These are phyloP conservation scores for Oligia fasciuncula DNA, from an alignment of 2,888 invertebrate species.

Conservation along the genomic window DNA sequence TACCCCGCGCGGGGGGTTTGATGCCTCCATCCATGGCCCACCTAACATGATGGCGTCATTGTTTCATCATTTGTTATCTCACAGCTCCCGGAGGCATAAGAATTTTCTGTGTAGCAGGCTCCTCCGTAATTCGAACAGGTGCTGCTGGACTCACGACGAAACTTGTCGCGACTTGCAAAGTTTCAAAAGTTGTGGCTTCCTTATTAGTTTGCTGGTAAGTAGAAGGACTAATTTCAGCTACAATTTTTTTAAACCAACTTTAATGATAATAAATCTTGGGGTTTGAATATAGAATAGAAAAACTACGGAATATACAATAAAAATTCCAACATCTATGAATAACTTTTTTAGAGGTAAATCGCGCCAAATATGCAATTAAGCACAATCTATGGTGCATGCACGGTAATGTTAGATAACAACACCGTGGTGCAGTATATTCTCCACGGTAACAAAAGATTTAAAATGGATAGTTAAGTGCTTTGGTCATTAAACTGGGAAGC, in stretches of 20 bases:
- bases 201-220: not conserved
- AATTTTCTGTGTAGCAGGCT: conserved; percentile 61
- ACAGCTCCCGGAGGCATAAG: conserved; percentile 74
- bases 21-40: conserved; percentile 73
- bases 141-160: conserved; percentile 49
- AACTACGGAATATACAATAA: not conserved
- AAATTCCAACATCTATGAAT: not conserved
- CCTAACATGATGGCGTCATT: conserved; percentile 80
- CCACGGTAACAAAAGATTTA: conserved; percentile 33
- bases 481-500: conserved; percentile 56
- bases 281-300: not conserved
- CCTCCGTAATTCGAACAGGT: conserved; percentile 55
- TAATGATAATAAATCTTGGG: not conserved
- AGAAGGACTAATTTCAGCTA: not conserved
- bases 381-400: not conserved
- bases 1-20: conserved; percentile 75
- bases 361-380: conserved; percentile 34
- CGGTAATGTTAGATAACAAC: too few species aligned
- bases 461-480: conserved; percentile 56
- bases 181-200: conserved; percentile 43
- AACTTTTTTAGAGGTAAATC: not conserved
- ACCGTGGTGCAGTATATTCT: not conserved
- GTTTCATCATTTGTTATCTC: conserved; percentile 83
- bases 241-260: not conserved
- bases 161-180: conserved; percentile 19